Conservation (phyloP, 2,797 vertebrate genomes). For the Chelidonichthys spinosus region DNA sequence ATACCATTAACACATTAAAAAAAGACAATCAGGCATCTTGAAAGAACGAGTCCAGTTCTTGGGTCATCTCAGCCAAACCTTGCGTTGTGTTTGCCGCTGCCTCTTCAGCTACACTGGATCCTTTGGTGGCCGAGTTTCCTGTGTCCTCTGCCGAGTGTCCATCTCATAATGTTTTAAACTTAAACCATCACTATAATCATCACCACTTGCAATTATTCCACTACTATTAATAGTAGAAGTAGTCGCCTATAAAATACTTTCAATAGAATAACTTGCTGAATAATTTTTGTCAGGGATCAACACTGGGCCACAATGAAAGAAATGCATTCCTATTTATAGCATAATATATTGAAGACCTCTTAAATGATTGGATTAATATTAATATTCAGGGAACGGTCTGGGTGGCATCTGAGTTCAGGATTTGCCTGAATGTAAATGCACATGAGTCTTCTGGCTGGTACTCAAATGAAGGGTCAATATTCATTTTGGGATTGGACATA, state of each 20-base stretch:
- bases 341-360: neutral
- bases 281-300: conserved; percentile 1
- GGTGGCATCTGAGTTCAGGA: conserved; percentile 9
- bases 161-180: neutral
- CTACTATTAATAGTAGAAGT: neutral
- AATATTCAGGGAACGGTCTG: conserved; percentile 19
- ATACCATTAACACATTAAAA: neutral
- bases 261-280: neutral
- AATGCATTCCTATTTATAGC: neutral
- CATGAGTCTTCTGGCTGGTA: neutral
- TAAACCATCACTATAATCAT: neutral
- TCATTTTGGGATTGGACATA: conserved; percentile 33
- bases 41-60: too few relatives aligned
- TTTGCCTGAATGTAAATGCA: conserved; percentile 29
- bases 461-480: conserved; percentile 27
- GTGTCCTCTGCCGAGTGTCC: too few relatives aligned
- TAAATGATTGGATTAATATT: conserved; percentile 3
- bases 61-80: too few relatives aligned
- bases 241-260: neutral
- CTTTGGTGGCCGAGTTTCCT: too few relatives aligned
- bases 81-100: too few relatives aligned
- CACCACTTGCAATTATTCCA: neutral
- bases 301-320: neutral
- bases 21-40: too few relatives aligned
- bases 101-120: too few relatives aligned